Base-by-base conservation (phyloP, 2,888 invertebrate species). In the Laspeyria flexula region DNA sequence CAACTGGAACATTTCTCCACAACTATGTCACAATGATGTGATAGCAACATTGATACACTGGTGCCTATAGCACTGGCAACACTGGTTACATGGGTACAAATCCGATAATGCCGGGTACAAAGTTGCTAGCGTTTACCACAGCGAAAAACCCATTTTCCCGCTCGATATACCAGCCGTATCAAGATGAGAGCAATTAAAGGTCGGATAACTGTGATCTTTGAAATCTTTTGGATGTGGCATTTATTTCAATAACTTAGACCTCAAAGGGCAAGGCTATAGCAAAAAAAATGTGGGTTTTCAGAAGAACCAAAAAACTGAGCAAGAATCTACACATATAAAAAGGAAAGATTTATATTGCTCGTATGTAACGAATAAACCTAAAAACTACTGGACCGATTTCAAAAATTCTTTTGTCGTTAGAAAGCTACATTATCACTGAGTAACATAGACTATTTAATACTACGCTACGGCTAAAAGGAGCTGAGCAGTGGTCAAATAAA, bases 181-280 rank as follows among this genome's bases (percentile, higher is more conserved):
- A 92, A 90, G 91, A 92, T 92, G 90, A 82, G 85, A 86, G 89
- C 91, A 92, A 92, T 92, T 91, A 91, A 91, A 91, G 91, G 90
- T 90, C 77, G 85, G 65, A 67, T 59, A 62, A 60, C 53, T 52
- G 51, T 57, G 65, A 75, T 67, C 57, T 61, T 54, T 35, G 42
- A 40, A 12, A 9, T 9, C 13, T 9, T 13, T 23, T 78, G 80
- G 88, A 90, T 81, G 75, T 54, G 89, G 86, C 52, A 78, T 50
- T 27, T 18, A 1, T 25, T 25, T 25, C 25, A 25, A 7, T 25
- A 7, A 1, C 7, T 25, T 25, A 25, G 1, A 6, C 2, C 18
- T 18, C n/a, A n/a, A n/a, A n/a, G n/a, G n/a, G n/a, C n/a, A n/a
- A n/a, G n/a, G n/a, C n/a, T n/a, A n/a, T n/a, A n/a, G n/a, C n/a